A percentile compares a stretch with the other conserved stretches of the same genome.
These are phyloP conservation scores for Synaphobranchus kaupii DNA, from an alignment of 2,797 vertebrate species.

Conservation along the genomic window DNA sequence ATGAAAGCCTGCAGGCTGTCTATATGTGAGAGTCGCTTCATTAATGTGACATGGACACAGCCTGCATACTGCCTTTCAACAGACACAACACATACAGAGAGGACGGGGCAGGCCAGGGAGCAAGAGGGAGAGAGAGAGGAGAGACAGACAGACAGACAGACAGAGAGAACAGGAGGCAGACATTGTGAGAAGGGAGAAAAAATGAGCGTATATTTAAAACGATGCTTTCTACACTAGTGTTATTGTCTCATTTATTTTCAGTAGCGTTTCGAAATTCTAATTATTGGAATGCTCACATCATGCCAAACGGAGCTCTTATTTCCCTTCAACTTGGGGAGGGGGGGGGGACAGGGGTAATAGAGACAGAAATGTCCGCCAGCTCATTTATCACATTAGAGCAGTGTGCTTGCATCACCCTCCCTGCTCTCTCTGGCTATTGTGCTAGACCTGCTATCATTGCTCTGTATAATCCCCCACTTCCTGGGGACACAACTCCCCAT, in stretches of 20 bases:
- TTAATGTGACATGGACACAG: not conserved
- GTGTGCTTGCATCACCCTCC: slow-evolving; percentile 19
- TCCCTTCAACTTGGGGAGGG: not conserved
- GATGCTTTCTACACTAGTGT: not conserved
- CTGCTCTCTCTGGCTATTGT: slow-evolving; percentile 2
- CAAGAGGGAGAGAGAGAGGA: not conserved
- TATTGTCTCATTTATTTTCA: slow-evolving; percentile 10
- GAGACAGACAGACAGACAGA: not conserved
- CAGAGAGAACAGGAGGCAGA: not conserved
- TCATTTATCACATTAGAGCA: not conserved
- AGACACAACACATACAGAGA: not conserved
- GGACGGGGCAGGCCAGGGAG: not conserved
- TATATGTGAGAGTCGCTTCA: not conserved
- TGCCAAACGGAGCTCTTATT: not conserved
- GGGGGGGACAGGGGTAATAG: no score
- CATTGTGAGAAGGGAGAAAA: not conserved
- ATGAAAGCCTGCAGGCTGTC: not conserved
- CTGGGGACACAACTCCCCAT: slow-evolving; percentile 41
- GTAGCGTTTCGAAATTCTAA: not conserved
- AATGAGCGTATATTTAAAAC: not conserved
- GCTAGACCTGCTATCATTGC: slow-evolving; percentile 20
- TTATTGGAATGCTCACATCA: not conserved
- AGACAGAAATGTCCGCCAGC: not conserved
- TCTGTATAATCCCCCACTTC: slow-evolving; percentile 44
- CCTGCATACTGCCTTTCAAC: not conserved